Base-by-base conservation (phyloP, 2,888 invertebrate genomes). In the Brachypterus glaber region DNA sequence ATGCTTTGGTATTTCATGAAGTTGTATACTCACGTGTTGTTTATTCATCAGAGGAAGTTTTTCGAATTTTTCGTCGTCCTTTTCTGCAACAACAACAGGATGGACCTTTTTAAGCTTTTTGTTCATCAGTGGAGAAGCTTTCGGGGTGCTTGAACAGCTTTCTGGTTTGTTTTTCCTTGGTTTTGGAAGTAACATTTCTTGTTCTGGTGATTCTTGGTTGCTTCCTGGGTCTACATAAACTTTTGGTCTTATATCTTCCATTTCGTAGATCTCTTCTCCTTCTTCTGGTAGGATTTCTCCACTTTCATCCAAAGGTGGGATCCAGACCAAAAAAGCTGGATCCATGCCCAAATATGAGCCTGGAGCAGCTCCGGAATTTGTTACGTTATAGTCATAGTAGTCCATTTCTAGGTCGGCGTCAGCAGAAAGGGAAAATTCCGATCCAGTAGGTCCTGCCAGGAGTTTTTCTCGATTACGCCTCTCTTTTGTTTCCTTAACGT, bases 291-390 rank as follows among this genome's bases (percentile, higher is more conserved):
- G 63, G n/a, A 76, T 73, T 39, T 81, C 79, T 1, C 77, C 78
- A 26, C 52, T 45, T 46, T 80, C 81, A 50, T 81, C 81, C 14
- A 84, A 65, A 0, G 88, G 88, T 4, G 89, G 88, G 47, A 88
- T 87, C 87, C 87, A 89, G 1, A 88, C 82, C 30, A 88, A 67
- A 60, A 86, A 88, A 0, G 87, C 87, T 1, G 88, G 88, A 62
- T 89, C 89, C 88, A 88, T 88, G 32, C 87, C 87, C 39, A 88
- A 65, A 56, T 87, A 88, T 0, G 87, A 88, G 13, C 88, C 89
- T 2, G 89, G 88, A 9, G 82, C 86, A 5, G 85, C 84, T 42
- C 82, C 83, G 1, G 77, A 76, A 58, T 88, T 88, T 33, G 82
- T 79, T 4, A 89, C 88, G 67, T 89, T 87, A 54, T 89, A 89